Evolutionary conservation across 2,797 vertebrate species (phyloP).

Genomic region (Semaprochilodus insignis): DNA sequence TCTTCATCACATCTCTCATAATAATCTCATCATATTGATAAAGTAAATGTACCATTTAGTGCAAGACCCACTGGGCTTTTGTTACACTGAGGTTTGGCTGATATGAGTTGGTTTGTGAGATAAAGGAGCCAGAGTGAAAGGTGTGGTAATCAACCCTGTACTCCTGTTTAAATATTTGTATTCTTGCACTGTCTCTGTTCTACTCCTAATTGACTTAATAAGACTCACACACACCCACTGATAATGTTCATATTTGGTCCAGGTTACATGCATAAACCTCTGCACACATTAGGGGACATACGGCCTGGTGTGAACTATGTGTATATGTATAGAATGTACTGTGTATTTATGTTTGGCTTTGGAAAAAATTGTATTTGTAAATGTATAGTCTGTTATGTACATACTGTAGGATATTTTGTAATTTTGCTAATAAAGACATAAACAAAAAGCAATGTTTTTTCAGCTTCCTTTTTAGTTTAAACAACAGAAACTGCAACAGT

Average conservation of each 20-base stretch:
- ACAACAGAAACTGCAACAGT: not conserved
- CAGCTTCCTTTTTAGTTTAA: not conserved
- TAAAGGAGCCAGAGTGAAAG: not conserved
- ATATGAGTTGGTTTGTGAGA: not conserved
- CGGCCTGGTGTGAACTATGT: not conserved
- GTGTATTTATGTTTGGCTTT: not conserved
- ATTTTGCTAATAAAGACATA: conserved; percentile 8
- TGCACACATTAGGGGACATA: not conserved
- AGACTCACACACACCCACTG: no score
- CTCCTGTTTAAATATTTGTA: no score
- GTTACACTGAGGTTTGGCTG: not conserved
- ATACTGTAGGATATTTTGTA: not conserved
- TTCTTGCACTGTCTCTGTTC: no score
- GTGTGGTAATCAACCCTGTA: not conserved
- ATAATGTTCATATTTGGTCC: not conserved
- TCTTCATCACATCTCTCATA: not conserved
- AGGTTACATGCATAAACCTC: not conserved
- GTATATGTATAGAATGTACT: not conserved
- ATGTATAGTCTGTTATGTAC: not conserved
- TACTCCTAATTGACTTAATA: not conserved
- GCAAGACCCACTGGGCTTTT: not conserved
- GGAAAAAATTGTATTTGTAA: not conserved
- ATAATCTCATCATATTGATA: no score
- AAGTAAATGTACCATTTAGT: no score
- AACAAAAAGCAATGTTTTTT: not conserved